These are phyloP conservation scores for Rhinophrynus dorsalis DNA, from an alignment of 2,797 vertebrate genomes.

Conservation along the genomic window DNA sequence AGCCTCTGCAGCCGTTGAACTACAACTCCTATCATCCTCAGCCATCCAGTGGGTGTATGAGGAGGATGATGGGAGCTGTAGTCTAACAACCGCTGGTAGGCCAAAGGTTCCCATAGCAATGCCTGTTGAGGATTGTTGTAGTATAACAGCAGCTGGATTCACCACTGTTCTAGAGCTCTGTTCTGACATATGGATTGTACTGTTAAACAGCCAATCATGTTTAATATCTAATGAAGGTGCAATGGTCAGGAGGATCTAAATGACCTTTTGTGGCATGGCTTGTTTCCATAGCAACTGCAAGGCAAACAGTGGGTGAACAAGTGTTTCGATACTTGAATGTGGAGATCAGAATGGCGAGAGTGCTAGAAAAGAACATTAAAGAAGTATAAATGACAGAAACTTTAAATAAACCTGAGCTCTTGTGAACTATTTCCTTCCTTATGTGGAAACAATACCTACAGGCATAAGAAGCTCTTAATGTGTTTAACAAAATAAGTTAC, in stretches of 20 bases:
- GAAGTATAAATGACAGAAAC: not conserved
- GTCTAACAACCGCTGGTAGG: not conserved
- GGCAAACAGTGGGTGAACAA: not conserved
- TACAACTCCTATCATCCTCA: not conserved
- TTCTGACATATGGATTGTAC: slow-evolving; percentile 1
- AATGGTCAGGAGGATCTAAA: slow-evolving; percentile 38
- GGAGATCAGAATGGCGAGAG: not conserved
- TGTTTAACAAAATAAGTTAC: too few species aligned
- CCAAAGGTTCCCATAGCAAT: not conserved
- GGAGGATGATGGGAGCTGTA: not conserved
- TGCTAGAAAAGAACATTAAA: not conserved
- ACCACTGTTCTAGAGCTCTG: too few species aligned
- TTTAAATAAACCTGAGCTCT: not conserved
- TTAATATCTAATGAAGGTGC: slow-evolving; percentile 18
- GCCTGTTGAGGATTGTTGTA: too few species aligned
- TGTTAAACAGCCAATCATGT: slow-evolving; percentile 1
- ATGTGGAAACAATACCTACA: too few species aligned
- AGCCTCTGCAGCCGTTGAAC: not conserved
- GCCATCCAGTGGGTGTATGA: not conserved
- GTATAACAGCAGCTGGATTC: too few species aligned
- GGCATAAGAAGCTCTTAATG: too few species aligned
- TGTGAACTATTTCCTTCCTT: too few species aligned
- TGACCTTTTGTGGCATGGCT: slow-evolving; percentile 25
- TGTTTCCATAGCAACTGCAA: slow-evolving; percentile 35
- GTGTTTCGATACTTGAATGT: not conserved